Percentiles rank a stretch among this genome's conserved stretches.
Conservation (phyloP, 2,113 vertebrate genomes). For the Cyprinus carpio region DNA sequence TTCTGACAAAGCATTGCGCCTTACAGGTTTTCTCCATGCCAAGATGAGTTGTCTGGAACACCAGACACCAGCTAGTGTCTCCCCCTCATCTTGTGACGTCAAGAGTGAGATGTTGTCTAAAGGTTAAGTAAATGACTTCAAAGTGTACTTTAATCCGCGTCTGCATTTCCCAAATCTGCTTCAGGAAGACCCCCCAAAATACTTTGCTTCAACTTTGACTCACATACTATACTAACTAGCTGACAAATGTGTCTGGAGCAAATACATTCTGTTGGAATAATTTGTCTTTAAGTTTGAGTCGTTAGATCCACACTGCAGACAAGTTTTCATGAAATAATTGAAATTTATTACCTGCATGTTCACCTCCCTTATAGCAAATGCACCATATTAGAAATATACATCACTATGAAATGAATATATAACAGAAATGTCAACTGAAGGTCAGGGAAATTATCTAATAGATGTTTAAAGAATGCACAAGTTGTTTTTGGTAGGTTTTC, state of each 20-base stretch:
- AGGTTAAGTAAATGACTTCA: not conserved
- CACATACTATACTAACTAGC: not conserved
- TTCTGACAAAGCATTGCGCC: not conserved
- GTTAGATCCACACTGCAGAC: not conserved
- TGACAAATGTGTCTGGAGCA: constrained; percentile 19
- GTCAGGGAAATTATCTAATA: not conserved
- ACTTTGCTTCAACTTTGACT: not conserved
- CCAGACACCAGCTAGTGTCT: not conserved
- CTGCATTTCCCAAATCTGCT: constrained; percentile 7
- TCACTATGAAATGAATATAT: not conserved
- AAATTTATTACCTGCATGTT: not conserved
- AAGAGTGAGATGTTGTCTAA: not conserved
- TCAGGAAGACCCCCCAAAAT: constrained; percentile 9
- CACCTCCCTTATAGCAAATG: not conserved
- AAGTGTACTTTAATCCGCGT: not conserved
- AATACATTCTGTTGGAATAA: not conserved
- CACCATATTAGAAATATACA: constrained; percentile 11
- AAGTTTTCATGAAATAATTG: not conserved
- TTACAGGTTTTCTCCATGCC: not conserved
- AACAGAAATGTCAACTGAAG: not conserved
- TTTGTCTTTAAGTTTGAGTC: not conserved
- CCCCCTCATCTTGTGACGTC: not conserved
- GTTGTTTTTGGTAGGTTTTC: not conserved
- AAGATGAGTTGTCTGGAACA: too few relatives aligned
- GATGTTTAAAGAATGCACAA: not conserved